phyloP scores from a whole-genome alignment of 1,140 invertebrate species.

The Zelostemma sp. region DNA sequence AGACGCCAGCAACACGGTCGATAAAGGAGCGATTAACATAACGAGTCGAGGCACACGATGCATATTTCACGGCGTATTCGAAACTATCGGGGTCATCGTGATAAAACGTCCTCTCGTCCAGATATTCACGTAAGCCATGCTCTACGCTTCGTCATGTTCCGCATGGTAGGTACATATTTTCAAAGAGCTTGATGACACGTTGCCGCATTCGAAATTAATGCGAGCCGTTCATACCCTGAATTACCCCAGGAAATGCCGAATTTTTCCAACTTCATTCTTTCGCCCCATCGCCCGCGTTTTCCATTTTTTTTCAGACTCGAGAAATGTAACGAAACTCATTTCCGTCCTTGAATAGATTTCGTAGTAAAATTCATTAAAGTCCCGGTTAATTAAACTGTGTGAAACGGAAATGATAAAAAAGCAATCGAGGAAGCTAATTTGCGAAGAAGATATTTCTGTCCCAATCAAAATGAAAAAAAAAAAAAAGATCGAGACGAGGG shows the following conservation, averaged over 20 bases:
- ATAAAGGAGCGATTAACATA: conserved; percentile 60
- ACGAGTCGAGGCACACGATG: conserved; percentile 50
- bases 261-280: background rate
- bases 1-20: conserved; percentile 36
- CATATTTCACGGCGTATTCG: conserved; percentile 42
- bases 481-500: conserved; percentile 13
- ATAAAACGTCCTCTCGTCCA: conserved; percentile 46
- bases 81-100: conserved; percentile 55
- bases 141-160: conserved; percentile 33
- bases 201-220: conserved; percentile 17
- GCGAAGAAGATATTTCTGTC: too few relatives aligned
- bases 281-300: background rate
- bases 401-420: too few relatives aligned
- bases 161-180: conserved; percentile 32
- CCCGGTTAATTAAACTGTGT: too few relatives aligned
- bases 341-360: too few relatives aligned
- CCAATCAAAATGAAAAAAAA: too few relatives aligned
- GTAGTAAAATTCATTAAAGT: too few relatives aligned
- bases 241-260: background rate
- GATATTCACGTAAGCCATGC: conserved; percentile 24
- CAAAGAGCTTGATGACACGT: conserved; percentile 13
- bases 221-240: background rate
- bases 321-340: too few relatives aligned
- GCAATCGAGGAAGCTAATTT: too few relatives aligned
- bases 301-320: too few relatives aligned